These are phyloP conservation scores for Coecobrya sp. DNA, from an alignment of 2,888 invertebrate genomes.

Conservation along the genomic window DNA sequence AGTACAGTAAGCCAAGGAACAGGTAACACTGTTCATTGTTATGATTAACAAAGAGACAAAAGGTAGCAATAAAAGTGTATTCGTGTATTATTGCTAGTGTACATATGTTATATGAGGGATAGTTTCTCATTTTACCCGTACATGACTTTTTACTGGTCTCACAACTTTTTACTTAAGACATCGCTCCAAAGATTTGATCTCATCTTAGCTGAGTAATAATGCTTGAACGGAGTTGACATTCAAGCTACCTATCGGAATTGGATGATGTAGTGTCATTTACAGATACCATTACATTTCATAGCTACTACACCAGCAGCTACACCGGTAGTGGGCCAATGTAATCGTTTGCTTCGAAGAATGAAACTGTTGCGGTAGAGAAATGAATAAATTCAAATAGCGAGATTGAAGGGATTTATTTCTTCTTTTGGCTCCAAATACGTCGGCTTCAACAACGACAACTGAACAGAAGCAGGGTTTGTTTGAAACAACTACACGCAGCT, in stretches of 20 bases:
- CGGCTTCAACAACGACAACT: constrained; percentile 36
- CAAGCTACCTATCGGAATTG: neutral
- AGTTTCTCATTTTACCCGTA: neutral
- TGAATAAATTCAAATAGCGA: constrained; percentile 49
- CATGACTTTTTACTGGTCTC: neutral
- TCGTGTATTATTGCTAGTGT: neutral
- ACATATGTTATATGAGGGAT: neutral
- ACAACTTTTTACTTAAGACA: neutral
- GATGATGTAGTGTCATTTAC: constrained; percentile 34
- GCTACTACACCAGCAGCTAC: neutral
- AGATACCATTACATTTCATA: neutral
- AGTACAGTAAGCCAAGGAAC: neutral
- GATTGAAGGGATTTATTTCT: constrained; percentile 37
- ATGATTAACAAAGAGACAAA: constrained; percentile 9
- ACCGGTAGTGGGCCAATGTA: neutral
- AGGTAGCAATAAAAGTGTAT: neutral
- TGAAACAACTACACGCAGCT: constrained; percentile 10
- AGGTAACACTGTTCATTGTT: constrained; percentile 13
- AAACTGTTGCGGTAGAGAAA: constrained; percentile 8
- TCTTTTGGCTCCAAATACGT: constrained; percentile 19
- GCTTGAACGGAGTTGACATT: neutral
- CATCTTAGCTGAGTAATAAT: neutral
- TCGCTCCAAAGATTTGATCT: neutral
- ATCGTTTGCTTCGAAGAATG: constrained; percentile 15
- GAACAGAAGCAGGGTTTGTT: neutral